phyloP scores from a whole-genome alignment of 2,797 vertebrate genomes.

The Emydoidea blandingii region DNA sequence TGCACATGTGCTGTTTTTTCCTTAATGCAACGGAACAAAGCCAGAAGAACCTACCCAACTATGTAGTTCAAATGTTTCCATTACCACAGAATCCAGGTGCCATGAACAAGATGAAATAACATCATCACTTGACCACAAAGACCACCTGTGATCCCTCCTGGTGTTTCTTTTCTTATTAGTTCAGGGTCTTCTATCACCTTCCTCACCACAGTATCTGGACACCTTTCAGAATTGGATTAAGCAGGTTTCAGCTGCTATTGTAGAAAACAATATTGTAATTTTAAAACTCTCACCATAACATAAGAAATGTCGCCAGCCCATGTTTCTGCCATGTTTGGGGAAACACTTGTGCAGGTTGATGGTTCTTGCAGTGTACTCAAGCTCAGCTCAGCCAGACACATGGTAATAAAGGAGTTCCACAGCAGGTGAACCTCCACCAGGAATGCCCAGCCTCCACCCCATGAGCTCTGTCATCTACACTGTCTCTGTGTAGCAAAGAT shows the following conservation, averaged over 20 bases:
- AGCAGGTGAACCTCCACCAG: too few relatives aligned
- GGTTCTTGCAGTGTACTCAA: too few relatives aligned
- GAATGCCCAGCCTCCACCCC: too few relatives aligned
- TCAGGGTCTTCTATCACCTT: accelerated
- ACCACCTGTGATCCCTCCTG: too few relatives aligned
- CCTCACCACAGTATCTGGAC: accelerated
- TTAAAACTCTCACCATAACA: background rate
- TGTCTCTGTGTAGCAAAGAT: too few relatives aligned
- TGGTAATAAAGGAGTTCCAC: too few relatives aligned
- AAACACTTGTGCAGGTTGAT: background rate
- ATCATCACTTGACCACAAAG: too few relatives aligned
- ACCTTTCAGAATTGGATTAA: accelerated
- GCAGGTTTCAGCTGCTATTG: background rate
- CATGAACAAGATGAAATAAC: too few relatives aligned
- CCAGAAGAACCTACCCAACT: background rate
- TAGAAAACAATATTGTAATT: accelerated
- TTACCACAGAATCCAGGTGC: too few relatives aligned
- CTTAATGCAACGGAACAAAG: background rate
- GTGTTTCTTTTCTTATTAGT: accelerated
- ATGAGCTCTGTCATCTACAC: too few relatives aligned
- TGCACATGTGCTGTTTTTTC: background rate
- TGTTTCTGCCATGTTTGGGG: background rate
- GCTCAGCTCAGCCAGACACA: too few relatives aligned
- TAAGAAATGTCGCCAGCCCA: accelerated
- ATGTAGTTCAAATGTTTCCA: too few relatives aligned